Percentiles rank a stretch among this genome's conserved stretches.
phyloP scores from a whole-genome alignment of 2,113 vertebrate genomes.

The Paradoxurus hermaphroditus region DNA sequence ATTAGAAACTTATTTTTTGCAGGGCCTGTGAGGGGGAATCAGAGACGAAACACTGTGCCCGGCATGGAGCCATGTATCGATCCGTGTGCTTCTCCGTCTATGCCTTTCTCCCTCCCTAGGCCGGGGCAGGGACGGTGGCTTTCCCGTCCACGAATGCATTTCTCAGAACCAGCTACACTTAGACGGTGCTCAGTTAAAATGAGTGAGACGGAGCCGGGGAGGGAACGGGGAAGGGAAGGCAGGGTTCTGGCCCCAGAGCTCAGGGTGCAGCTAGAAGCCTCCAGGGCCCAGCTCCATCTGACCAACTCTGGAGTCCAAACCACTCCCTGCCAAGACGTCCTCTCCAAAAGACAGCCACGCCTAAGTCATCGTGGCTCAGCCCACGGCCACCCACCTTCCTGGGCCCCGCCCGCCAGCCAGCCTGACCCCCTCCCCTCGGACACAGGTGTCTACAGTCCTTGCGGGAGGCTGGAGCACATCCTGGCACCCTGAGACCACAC shows the following conservation, averaged over 20 bases:
- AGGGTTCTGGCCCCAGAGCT: not conserved
- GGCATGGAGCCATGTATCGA: accelerated
- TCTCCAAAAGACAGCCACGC: not conserved
- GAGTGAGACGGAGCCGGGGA: not conserved
- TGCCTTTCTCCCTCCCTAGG: not conserved
- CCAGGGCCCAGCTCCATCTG: accelerated
- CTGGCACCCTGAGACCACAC: not conserved
- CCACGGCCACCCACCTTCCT: not conserved
- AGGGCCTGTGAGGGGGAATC: not conserved
- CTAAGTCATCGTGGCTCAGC: not conserved
- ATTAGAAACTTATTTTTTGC: not conserved
- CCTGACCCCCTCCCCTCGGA: not conserved
- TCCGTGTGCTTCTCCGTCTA: accelerated
- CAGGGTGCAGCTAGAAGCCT: not conserved
- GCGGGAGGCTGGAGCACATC: accelerated
- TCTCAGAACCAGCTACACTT: not conserved
- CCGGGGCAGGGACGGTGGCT: not conserved
- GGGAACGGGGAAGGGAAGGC: not conserved
- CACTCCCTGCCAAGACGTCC: not conserved
- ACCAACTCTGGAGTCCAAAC: too few species aligned
- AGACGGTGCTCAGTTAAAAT: not conserved
- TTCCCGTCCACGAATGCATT: not conserved
- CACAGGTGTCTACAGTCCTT: not conserved
- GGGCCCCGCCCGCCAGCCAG: not conserved
- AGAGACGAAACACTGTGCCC: accelerated